Conservation (phyloP, 2,797 vertebrate species). For the Sparus aurata region DNA sequence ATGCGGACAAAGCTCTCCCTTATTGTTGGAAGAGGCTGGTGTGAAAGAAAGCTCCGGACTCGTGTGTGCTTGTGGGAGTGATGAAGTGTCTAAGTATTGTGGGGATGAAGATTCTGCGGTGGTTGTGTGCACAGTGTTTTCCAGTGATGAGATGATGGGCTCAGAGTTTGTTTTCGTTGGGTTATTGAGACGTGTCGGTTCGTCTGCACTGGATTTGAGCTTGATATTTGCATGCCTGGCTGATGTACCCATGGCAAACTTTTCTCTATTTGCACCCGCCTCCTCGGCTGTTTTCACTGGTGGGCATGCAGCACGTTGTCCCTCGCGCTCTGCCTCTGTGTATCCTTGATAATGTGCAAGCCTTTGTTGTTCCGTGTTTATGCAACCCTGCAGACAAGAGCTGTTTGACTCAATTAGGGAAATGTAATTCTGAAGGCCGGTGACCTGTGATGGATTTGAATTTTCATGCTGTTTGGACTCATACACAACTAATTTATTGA, state of each 20-base stretch:
- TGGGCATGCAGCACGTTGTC: constrained; percentile 52
- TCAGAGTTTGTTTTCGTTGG: constrained; percentile 49
- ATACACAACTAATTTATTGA: constrained; percentile 50
- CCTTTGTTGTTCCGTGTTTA: constrained; percentile 63
- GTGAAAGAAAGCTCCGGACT: constrained; percentile 36
- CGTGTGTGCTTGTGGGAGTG: constrained; percentile 33
- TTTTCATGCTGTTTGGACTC: constrained; percentile 47
- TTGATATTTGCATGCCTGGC: constrained; percentile 51
- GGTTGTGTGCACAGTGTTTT: constrained; percentile 13
- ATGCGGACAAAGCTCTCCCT: constrained; percentile 19
- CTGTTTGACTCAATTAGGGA: constrained; percentile 73
- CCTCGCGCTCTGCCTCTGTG: constrained; percentile 48
- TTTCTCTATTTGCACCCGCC: constrained; percentile 57
- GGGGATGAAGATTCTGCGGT: constrained; percentile 14
- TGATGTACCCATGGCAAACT: constrained; percentile 52
- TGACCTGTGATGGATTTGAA: constrained; percentile 66
- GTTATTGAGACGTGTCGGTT: constrained; percentile 46
- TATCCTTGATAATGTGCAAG: constrained; percentile 60
- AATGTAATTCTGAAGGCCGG: constrained; percentile 67
- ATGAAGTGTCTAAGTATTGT: constrained; percentile 32
- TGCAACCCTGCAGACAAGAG: constrained; percentile 66
- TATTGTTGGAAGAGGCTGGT: constrained; percentile 10
- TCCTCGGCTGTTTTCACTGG: constrained; percentile 48
- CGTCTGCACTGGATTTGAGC: constrained; percentile 49
- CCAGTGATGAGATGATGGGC: constrained; percentile 21